Evolutionary conservation across 2,113 vertebrate genomes (phyloP).

Genomic region (Sporophila hypoxantha): DNA sequence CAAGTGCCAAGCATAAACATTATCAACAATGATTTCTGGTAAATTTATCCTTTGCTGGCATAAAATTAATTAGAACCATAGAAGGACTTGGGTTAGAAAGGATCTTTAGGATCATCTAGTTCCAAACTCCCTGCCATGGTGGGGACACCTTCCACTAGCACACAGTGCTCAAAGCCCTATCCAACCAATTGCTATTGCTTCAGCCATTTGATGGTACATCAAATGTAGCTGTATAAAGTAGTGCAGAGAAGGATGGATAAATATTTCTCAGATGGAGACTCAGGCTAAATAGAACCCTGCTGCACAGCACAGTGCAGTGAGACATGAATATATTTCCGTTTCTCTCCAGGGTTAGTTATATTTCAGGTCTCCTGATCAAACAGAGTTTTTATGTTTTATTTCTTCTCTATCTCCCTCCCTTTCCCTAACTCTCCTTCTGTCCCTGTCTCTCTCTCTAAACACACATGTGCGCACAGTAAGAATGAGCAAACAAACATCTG

Average conservation of each 20-base stretch:
- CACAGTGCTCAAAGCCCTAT: not conserved
- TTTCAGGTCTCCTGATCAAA: slow-evolving; percentile 26
- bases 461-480: not conserved
- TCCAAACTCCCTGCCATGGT: not conserved
- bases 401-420: not conserved
- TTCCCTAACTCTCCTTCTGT: not conserved
- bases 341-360: slow-evolving; percentile 7
- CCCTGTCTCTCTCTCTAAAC: not conserved
- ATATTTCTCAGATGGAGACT: not conserved
- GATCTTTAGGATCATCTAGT: not conserved
- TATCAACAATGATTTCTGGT: not conserved
- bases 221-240: not conserved
- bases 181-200: not conserved
- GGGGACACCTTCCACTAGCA: not conserved
- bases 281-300: not conserved
- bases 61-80: not conserved
- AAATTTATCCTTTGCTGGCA: not conserved
- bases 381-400: not conserved
- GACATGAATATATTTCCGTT: not conserved
- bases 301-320: not conserved
- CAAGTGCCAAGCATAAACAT: not conserved
- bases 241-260: not conserved
- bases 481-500: slow-evolving; percentile 32
- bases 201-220: not conserved
- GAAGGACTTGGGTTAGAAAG: not conserved